These are phyloP conservation scores for Tenodera sinensis DNA, from an alignment of 2,888 invertebrate species.

Conservation along the genomic window DNA sequence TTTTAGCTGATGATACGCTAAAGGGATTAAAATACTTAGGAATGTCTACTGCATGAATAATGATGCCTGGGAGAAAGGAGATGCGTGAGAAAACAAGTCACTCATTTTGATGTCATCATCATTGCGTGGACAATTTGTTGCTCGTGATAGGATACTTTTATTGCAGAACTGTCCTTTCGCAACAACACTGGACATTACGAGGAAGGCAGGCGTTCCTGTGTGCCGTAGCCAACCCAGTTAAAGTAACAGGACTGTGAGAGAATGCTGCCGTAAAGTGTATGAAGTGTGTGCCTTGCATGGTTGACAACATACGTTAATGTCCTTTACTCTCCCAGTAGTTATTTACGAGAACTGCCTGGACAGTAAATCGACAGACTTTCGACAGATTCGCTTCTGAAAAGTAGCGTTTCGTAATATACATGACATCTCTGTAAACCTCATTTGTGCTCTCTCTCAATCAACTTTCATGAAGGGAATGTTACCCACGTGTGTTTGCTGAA, in stretches of 20 bases:
- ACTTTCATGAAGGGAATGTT: no score
- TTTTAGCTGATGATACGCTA: background rate
- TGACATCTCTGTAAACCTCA: no score
- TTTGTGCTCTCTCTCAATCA: no score
- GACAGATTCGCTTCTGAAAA: no score
- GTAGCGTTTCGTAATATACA: no score
- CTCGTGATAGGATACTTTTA: background rate
- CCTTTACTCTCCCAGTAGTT: background rate
- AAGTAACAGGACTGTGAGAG: background rate
- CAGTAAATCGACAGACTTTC: background rate
- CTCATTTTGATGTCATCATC: background rate
- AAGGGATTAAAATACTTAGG: background rate
- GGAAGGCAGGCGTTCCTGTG: background rate
- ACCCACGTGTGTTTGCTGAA: no score
- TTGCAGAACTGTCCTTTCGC: background rate
- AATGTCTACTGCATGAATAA: background rate
- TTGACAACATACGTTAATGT: background rate
- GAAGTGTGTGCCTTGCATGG: background rate
- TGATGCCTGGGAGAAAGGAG: background rate
- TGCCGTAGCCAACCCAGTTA: background rate
- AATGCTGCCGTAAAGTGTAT: background rate
- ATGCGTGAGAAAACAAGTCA: background rate
- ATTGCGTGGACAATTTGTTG: background rate
- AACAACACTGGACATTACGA: background rate
- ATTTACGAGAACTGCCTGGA: background rate